Conservation (phyloP, 2,888 invertebrate genomes). For the Drosophila niveifrons region DNA sequence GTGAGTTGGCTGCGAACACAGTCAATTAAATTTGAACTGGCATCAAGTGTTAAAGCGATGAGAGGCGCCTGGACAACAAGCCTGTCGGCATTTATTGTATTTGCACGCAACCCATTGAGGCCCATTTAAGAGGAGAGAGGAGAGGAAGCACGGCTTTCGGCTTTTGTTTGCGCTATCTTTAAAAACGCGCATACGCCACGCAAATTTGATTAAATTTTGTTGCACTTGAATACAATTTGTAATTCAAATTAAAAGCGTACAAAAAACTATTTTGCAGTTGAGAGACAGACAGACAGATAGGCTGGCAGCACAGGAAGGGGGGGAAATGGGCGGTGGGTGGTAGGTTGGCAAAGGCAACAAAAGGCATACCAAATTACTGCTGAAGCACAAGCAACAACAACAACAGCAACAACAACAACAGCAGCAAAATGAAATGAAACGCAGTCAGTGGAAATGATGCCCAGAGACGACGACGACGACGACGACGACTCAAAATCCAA, state of each 20-base stretch:
- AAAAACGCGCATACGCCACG: conserved; percentile 41
- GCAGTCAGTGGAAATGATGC: conserved; percentile 80
- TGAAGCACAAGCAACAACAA: conserved; percentile 58
- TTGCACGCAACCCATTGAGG: conserved; percentile 27
- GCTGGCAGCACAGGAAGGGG: neutral
- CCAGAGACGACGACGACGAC: conserved; percentile 47
- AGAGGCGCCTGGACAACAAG: conserved; percentile 13
- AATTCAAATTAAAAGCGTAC: conserved; percentile 77
- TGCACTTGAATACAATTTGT: conserved; percentile 71
- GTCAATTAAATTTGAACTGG: conserved; percentile 77
- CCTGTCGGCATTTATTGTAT: conserved; percentile 54
- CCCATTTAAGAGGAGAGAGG: too few species aligned
- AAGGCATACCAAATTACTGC: conserved; percentile 77
- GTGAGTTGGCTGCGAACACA: conserved; percentile 53
- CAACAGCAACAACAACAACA: conserved; percentile 25
- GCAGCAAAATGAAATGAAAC: conserved; percentile 65
- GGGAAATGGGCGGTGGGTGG: neutral
- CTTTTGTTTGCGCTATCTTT: conserved; percentile 34
- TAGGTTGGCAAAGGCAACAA: conserved; percentile 50
- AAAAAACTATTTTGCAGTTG: conserved; percentile 53
- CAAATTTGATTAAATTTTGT: conserved; percentile 72
- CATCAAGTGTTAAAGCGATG: conserved; percentile 69
- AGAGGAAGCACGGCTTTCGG: neutral
- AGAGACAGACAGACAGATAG: conserved; percentile 3
- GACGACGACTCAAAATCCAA: conserved; percentile 49